phyloP scores from a whole-genome alignment of 2,797 vertebrate species.

The Halcyon badia region DNA sequence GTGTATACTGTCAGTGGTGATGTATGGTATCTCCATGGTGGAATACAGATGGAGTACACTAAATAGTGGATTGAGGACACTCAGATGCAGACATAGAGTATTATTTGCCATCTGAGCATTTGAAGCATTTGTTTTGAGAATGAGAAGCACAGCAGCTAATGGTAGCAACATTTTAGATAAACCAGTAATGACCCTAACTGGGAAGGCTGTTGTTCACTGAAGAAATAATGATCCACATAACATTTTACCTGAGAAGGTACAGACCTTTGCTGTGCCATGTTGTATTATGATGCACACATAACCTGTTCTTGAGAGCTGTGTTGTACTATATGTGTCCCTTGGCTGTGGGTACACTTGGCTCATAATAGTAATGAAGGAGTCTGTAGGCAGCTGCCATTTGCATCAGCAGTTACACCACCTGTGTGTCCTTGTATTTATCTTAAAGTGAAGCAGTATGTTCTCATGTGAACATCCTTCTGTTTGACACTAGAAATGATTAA shows the following conservation, averaged over 20 bases:
- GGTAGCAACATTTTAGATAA: background rate
- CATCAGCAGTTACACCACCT: background rate
- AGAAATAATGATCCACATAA: background rate
- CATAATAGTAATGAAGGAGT: background rate
- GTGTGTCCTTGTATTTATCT: background rate
- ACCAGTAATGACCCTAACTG: background rate
- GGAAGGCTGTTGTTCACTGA: background rate
- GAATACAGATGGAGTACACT: background rate
- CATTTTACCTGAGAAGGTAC: background rate
- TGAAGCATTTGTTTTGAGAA: background rate
- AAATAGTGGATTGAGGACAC: background rate
- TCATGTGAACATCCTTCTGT: background rate
- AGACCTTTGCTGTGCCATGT: background rate
- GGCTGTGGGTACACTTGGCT: background rate
- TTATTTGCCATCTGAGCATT: background rate
- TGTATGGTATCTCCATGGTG: background rate
- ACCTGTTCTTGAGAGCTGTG: background rate
- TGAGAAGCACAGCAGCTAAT: background rate
- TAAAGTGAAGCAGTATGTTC: background rate
- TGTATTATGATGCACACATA: accelerated
- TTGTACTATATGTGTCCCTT: background rate
- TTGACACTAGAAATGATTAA: constrained; percentile 29
- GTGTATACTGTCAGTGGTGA: background rate
- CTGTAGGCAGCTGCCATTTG: background rate
- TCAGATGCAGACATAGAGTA: background rate